Evolutionary conservation across 2,888 invertebrate species (phyloP), one percentile per base, ranked within the genome.

Genomic region (Meliscaeva auricollis): DNA sequence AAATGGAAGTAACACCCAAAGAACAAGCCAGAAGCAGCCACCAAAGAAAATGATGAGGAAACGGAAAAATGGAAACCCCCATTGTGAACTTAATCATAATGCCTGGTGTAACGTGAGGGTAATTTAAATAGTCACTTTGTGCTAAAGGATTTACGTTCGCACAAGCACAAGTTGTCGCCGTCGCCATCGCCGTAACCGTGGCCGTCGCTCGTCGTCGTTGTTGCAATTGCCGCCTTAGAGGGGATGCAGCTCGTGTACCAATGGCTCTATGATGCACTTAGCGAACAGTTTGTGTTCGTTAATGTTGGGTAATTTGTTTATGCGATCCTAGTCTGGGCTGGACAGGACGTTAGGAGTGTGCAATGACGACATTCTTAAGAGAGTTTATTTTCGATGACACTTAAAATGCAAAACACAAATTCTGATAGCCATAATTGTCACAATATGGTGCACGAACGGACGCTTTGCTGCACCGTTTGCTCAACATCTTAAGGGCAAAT

Each of bases 301-400:
- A 85, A 85, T 85, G 85, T 81, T 77, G 85, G 85, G 85, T 85
- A 85, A 85, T 85, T 85, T 85, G 85, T 85, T 85, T 85, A 85
- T 80, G 77, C 68, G 79, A 68, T 66, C 76, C 41, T 62, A 46
- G 26, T 9, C 32, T 9, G 11, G 46, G 26, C 54, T 2, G 17
- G 50, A 6, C 15, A 9, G 32, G n/a, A 9, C 20, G 20, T 5
- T 1, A 11, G 4, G 38, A 20, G 62, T 35, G 22, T 62, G 41
- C 70, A 69, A 54, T 48, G 64, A 64, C 46, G 64, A 64, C 46
- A 64, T 75, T 20, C 30, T 50, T 32, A 15, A 46, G 48, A 52
- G 66, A 48, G 60, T 56, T 69, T 50, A 73, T 73, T 80, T 85
- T 15, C 68, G 54, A 77, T 81, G 85, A 64, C 85, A 77, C 73